phyloP scores from a whole-genome alignment of 2,888 invertebrate species.

The Strigamia transsilvanica region DNA sequence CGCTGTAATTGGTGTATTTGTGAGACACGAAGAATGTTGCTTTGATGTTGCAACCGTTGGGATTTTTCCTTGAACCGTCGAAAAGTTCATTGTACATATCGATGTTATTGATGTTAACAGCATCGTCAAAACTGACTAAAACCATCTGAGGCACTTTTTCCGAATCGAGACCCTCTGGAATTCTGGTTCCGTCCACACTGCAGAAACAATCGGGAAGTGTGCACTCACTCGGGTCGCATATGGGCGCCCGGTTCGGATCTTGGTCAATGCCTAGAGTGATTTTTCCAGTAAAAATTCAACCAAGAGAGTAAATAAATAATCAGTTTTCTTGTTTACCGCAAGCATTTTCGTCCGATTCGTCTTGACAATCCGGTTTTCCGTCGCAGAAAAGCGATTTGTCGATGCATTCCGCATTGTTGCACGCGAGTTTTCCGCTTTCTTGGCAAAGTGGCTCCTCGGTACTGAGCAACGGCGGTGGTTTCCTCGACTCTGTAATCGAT shows the following conservation, averaged over 20 bases:
- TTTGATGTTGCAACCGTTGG: slow-evolving; percentile 92
- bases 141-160: slow-evolving; percentile 83
- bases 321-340: slow-evolving; percentile 75
- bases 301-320: not conserved
- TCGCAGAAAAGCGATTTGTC: slow-evolving; percentile 60
- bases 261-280: slow-evolving; percentile 80
- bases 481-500: slow-evolving; percentile 66
- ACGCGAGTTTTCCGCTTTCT: slow-evolving; percentile 60
- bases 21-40: slow-evolving; percentile 91
- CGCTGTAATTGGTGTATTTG: slow-evolving; percentile 92
- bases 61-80: slow-evolving; percentile 86
- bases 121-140: slow-evolving; percentile 92
- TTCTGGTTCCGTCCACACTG: slow-evolving; percentile 87
- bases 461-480: slow-evolving; percentile 83
- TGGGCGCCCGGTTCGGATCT: slow-evolving; percentile 90
- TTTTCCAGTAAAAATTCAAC: not conserved
- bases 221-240: slow-evolving; percentile 86
- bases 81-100: slow-evolving; percentile 92
- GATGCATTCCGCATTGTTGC: slow-evolving; percentile 60
- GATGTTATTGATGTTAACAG: slow-evolving; percentile 94
- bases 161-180: slow-evolving; percentile 62
- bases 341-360: slow-evolving; percentile 77
- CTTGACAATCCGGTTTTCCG: slow-evolving; percentile 59
- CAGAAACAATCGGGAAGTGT: slow-evolving; percentile 93
- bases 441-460: slow-evolving; percentile 88